A percentile compares a stretch with the other conserved stretches of the same genome.
These are phyloP conservation scores for Ficedula albicollis DNA, from an alignment of 2,797 vertebrate species.

Conservation along the genomic window DNA sequence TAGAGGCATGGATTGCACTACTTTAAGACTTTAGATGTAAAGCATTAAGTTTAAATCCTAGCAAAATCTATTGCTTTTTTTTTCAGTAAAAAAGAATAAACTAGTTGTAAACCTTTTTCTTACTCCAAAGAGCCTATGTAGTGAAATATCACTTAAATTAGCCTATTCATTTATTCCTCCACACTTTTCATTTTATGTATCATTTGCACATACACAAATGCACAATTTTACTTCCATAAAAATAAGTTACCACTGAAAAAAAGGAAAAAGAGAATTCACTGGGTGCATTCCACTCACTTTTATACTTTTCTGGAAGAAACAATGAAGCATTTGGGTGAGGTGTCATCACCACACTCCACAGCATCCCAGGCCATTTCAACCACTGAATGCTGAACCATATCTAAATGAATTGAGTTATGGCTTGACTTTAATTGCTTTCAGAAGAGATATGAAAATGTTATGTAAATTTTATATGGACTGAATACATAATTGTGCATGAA, in stretches of 20 bases:
- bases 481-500: background rate
- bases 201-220: background rate
- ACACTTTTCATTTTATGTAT: background rate
- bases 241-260: background rate
- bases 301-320: background rate
- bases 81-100: background rate
- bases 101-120: background rate
- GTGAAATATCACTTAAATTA: background rate
- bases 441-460: rapidly evolving
- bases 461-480: background rate
- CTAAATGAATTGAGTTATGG: background rate
- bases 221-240: background rate
- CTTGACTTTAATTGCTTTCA: background rate
- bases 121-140: background rate
- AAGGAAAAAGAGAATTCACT: background rate
- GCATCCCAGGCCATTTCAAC: background rate
- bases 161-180: background rate
- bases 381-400: background rate
- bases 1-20: background rate
- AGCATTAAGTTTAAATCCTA: background rate
- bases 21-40: background rate
- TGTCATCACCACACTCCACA: rapidly evolving
- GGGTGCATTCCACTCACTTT: background rate
- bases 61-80: background rate
- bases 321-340: rapidly evolving